Evolutionary conservation across 1,140 invertebrate species (phyloP).

Genomic region (Coenobita brevimanus): DNA sequence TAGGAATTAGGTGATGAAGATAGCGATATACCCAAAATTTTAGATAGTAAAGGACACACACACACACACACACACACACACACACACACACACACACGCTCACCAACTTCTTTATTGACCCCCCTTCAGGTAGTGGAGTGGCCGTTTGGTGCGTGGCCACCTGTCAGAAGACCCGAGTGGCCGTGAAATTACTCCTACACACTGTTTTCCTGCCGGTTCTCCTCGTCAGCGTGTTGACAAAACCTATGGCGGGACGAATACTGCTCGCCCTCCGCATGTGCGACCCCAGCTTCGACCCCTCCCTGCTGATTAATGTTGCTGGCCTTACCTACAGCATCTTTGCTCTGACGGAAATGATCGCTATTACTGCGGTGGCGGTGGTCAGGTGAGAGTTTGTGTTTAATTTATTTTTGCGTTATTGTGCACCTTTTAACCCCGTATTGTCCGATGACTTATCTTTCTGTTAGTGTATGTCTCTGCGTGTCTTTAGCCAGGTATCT

Average conservation of each 20-base stretch:
- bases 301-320: background rate
- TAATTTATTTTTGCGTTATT: background rate
- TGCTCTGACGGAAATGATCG: background rate
- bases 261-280: background rate
- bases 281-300: background rate
- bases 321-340: background rate
- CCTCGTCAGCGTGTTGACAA: background rate
- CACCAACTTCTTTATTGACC: no score
- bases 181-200: no score
- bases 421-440: background rate
- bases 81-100: no score
- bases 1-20: no score
- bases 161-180: no score
- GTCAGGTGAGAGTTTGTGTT: background rate
- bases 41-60: no score
- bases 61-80: no score
- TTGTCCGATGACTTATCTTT: background rate
- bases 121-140: no score
- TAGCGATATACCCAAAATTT: no score
- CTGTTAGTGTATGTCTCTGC: background rate
- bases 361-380: slow-evolving; percentile 8
- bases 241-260: background rate
- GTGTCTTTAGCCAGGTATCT: no score
- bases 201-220: no score
- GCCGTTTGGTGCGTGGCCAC: no score